phyloP scores from a whole-genome alignment of 2,888 invertebrate species.

The Chrysolina americana region DNA sequence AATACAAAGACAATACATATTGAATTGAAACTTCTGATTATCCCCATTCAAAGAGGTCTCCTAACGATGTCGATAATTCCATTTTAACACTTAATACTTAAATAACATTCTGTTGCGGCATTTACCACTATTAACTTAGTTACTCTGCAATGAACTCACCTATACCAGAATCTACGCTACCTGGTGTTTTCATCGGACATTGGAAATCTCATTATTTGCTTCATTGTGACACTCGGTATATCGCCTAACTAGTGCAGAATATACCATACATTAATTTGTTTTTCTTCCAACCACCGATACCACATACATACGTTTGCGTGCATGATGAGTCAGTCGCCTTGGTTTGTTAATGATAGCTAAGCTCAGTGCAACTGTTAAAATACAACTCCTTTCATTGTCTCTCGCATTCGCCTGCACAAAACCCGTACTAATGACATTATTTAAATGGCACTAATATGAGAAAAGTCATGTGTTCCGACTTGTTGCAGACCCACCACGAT shows the following conservation, averaged over 20 bases:
- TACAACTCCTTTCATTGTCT: slow-evolving; percentile 30
- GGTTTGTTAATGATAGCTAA: slow-evolving; percentile 31
- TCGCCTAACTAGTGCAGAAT: neutral
- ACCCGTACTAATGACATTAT: slow-evolving; percentile 40
- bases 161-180: too few species aligned
- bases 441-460: slow-evolving; percentile 32
- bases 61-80: too few species aligned
- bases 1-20: too few species aligned
- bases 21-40: too few species aligned
- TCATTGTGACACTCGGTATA: neutral
- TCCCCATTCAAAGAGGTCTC: too few species aligned
- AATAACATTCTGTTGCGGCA: too few species aligned
- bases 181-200: too few species aligned
- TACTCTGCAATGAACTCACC: too few species aligned
- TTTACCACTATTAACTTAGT: too few species aligned
- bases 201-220: neutral
- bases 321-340: slow-evolving; percentile 23
- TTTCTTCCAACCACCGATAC: slow-evolving; percentile 8
- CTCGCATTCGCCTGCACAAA: slow-evolving; percentile 14
- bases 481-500: slow-evolving; percentile 25
- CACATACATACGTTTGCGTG: slow-evolving; percentile 16
- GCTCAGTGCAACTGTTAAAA: slow-evolving; percentile 30
- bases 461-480: slow-evolving; percentile 40
- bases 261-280: slow-evolving; percentile 13
- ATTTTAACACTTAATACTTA: too few species aligned